Evolutionary conservation across 1,140 invertebrate genomes (phyloP).

Genomic region (Musca domestica): DNA sequence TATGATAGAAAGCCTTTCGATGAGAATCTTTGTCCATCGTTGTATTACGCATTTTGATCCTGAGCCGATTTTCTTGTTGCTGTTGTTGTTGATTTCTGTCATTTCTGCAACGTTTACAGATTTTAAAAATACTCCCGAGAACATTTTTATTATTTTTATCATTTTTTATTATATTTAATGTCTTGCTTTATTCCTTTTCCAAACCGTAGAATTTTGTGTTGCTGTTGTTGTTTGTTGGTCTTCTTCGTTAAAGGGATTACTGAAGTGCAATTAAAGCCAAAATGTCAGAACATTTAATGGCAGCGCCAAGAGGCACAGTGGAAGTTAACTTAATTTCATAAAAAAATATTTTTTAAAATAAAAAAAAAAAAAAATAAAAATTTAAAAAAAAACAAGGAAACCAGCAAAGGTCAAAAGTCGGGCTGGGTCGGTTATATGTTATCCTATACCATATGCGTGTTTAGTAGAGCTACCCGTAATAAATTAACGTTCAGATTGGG

Average conservation of each 20-base stretch:
- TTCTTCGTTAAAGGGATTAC: constrained; percentile 34
- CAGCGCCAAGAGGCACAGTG: too few species aligned
- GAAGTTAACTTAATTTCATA: too few species aligned
- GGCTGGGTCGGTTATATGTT: too few species aligned
- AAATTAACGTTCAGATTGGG: too few species aligned
- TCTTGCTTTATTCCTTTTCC: neutral
- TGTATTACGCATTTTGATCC: constrained; percentile 17
- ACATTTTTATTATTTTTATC: constrained; percentile 21
- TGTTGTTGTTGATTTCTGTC: neutral
- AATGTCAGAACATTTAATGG: constrained; percentile 16
- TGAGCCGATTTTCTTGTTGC: neutral
- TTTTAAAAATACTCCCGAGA: neutral
- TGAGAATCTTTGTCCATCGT: too few species aligned
- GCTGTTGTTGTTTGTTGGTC: neutral
- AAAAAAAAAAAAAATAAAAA: too few species aligned
- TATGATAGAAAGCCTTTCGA: constrained; percentile 13
- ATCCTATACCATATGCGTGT: too few species aligned
- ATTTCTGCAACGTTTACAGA: constrained; percentile 20
- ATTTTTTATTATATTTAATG: constrained; percentile 3
- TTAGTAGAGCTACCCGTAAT: too few species aligned
- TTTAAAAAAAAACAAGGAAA: too few species aligned
- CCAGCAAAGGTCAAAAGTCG: too few species aligned
- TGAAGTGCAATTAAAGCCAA: constrained; percentile 53
- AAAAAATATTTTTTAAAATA: too few species aligned
- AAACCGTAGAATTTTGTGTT: neutral